These are phyloP conservation scores for Psittacus erithacus DNA, from an alignment of 2,113 vertebrate genomes.

Conservation along the genomic window DNA sequence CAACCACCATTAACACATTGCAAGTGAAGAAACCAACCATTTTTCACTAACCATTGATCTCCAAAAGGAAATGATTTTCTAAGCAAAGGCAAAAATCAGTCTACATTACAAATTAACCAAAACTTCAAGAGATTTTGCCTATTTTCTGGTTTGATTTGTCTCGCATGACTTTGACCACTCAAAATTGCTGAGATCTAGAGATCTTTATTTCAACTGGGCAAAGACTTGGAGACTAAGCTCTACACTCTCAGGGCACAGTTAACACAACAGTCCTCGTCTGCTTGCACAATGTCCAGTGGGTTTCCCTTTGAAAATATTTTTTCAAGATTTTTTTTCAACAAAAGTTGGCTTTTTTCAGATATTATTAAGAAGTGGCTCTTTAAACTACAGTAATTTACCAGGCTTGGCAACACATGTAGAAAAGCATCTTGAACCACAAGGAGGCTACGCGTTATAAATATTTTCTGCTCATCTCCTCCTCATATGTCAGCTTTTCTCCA, in stretches of 20 bases:
- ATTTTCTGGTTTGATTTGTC: neutral
- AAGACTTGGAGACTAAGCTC: neutral
- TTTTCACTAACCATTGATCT: neutral
- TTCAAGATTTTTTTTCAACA: neutral
- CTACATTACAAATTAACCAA: neutral
- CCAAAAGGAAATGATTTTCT: neutral
- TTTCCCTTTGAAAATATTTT: neutral
- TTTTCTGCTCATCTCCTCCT: neutral
- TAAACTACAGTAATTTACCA: conserved; percentile 3
- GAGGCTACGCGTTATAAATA: neutral
- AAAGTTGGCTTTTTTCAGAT: neutral
- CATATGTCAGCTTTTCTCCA: neutral
- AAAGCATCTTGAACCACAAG: neutral
- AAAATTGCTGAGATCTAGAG: neutral
- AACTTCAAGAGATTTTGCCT: neutral
- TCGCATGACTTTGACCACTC: neutral
- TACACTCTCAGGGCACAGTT: neutral
- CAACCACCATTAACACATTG: neutral
- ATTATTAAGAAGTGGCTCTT: neutral
- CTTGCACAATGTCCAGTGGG: accelerated
- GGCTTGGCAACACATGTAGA: neutral
- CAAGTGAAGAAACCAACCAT: neutral
- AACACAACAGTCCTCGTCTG: accelerated
- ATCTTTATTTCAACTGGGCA: neutral
- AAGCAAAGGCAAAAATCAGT: neutral